Base-by-base conservation (phyloP, 2,797 vertebrate species). In the Gobionotothen gibberifrons region DNA sequence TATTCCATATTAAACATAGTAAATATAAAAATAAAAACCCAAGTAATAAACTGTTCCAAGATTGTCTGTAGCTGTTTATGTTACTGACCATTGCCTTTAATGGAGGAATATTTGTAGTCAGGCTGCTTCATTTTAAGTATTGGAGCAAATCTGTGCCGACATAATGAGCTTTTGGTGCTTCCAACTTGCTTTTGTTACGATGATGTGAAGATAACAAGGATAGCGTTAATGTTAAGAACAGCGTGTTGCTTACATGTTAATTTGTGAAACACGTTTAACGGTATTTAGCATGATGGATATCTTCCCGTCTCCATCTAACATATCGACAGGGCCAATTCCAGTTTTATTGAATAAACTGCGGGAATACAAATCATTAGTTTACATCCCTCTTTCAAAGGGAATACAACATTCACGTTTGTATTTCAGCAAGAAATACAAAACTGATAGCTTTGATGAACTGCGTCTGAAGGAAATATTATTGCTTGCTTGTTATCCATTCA, bases 11-110 rank as follows among this genome's bases (percentile, higher is more conserved):
- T 84, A 86, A 94, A 93, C 86, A 89, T 43, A 40, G 83, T 76
- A 81, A 86, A 90, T 94, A 92, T 90, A 93, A 92, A 93, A 92
- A 89, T 93, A 90, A 93, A 94, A 87, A 91, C 86, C 83, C 87
- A 88, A 90, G 89, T 87, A 90, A 86, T 85, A 46, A 91, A 91
- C 87, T 60, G 81, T 82, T 84, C 79, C 66, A 73, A 85, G 90
- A 95, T 94, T 93, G 92, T 94, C 92, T 90, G 84, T 72, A 90
- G 90, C 88, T 85, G 86, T 83, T 90, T 79, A 19, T 40, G 74
- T 89, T 74, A 74, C 80, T 76, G 69, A 83, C 69, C 89, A 49
- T 90, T 85, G 90, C 91, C 67, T 81, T 56, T 5, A 43, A 48
- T 19, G 72, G 74, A 85, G 22, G 55, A 57, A 39, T 26, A 53